Evolutionary conservation across 2,888 invertebrate species (phyloP).

Genomic region (Drosophila fulvimacula): DNA sequence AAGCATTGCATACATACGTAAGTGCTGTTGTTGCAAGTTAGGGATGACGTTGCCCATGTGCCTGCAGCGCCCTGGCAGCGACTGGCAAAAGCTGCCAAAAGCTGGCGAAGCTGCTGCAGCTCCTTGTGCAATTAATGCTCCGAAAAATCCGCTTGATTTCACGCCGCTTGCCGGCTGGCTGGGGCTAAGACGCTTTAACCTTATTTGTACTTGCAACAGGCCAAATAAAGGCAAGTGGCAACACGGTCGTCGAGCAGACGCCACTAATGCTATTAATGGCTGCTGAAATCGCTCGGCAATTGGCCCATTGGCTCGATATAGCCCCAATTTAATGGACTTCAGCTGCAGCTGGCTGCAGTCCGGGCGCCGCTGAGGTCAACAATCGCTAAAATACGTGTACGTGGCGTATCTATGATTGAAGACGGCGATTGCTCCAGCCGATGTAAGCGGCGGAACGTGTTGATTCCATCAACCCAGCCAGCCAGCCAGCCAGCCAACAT

Average conservation of each 20-base stretch:
- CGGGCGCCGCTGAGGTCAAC: conserved; percentile 68
- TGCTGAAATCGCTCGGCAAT: conserved; percentile 66
- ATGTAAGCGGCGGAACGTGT: conserved; percentile 57
- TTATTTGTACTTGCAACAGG: conserved; percentile 65
- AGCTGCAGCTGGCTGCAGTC: conserved; percentile 10
- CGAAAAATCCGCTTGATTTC: conserved; percentile 13
- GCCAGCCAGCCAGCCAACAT: background rate
- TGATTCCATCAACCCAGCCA: conserved; percentile 45
- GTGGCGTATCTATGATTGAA: conserved; percentile 76
- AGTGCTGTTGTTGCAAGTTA: conserved; percentile 24
- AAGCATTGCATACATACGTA: conserved; percentile 62
- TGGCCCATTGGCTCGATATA: conserved; percentile 68
- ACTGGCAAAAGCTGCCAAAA: background rate
- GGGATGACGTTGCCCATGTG: background rate
- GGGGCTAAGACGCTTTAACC: conserved; percentile 46
- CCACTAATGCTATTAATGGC: conserved; percentile 73
- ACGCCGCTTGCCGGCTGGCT: background rate
- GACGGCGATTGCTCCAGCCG: conserved; percentile 58
- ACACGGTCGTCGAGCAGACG: conserved; percentile 4
- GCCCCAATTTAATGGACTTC: conserved; percentile 55
- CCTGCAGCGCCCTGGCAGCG: background rate
- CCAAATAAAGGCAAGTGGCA: conserved; percentile 52
- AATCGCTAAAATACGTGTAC: conserved; percentile 68
- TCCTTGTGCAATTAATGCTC: conserved; percentile 32
- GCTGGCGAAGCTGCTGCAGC: conserved; percentile 1